phyloP scores from a whole-genome alignment of 2,113 vertebrate genomes.

The Mustelus asterias region DNA sequence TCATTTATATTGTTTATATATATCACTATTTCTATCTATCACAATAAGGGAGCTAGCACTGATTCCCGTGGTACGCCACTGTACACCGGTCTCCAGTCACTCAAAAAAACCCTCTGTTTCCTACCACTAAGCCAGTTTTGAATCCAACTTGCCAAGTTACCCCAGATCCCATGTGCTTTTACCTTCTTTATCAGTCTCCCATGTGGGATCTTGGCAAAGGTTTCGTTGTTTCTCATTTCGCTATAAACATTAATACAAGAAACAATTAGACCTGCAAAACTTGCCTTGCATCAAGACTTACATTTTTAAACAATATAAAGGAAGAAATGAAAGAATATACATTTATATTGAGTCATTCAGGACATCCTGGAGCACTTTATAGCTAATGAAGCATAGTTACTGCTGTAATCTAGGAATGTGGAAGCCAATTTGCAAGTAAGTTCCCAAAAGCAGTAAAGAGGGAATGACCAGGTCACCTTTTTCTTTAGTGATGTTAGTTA shows the following conservation, averaged over 20 bases:
- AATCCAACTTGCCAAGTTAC: too few relatives aligned
- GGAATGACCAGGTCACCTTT: background rate
- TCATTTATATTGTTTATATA: too few relatives aligned
- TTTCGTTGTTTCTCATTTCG: background rate
- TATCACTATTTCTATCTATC: too few relatives aligned
- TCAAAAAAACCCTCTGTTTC: too few relatives aligned
- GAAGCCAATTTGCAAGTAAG: background rate
- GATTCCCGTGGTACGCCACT: too few relatives aligned
- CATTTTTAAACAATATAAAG: background rate
- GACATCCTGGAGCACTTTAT: background rate
- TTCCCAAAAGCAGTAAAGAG: background rate
- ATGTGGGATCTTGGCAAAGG: too few relatives aligned
- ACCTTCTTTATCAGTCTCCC: too few relatives aligned
- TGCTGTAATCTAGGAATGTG: background rate
- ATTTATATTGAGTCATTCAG: background rate
- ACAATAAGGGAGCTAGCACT: too few relatives aligned
- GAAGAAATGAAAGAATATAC: background rate
- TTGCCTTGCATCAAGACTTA: background rate
- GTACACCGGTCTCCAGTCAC: too few relatives aligned
- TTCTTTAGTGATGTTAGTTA: background rate
- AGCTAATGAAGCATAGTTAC: background rate
- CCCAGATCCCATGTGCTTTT: too few relatives aligned
- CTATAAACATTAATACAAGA: background rate
- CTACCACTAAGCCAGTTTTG: too few relatives aligned
- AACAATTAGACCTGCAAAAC: background rate